Evolutionary conservation across 2,113 vertebrate species (phyloP), one percentile per base, ranked within the genome.

Genomic region (Macquaria australasica): DNA sequence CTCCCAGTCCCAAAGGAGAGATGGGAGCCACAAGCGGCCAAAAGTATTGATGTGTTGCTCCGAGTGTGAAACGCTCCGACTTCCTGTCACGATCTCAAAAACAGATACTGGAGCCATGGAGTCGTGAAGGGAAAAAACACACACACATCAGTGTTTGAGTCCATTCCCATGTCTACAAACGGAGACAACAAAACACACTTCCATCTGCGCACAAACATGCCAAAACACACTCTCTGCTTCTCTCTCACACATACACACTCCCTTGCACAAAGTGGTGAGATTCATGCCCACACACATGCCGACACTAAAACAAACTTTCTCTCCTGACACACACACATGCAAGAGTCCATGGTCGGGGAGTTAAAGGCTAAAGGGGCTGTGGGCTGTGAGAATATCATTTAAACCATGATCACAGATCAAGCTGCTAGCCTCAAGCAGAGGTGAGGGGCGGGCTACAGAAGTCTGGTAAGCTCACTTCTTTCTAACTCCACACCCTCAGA

Each of bases 21-120:
- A 77, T 18, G 18, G 79, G 84, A 93, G 80, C 60, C 43, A 43
- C 39, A 39, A 81, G 77, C 45, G 63, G 62, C 82, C 87, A 84
- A 89, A 90, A 90, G 64, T 34, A 78, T 31, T 67, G 73, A 88
- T 69, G 85, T 67, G 50, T 76, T 70, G 56, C 82, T 87, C 75
- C 28, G 39, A 85, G 82, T 69, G 55, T 64, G 83, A 91, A 92
- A 89, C 76, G 34, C 70, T 81, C 62, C 0, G 34, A 91, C 81
- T 92, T 93, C 89, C 91, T 90, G 90, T 91, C 77, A 77, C 50
- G 83, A 81, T 82, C 63, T 84, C 63, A 72, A 74, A 85, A 74
- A 72, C 74, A 87, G 79, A 88, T 77, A 81, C 56, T 31, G 67
- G 37, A 82, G 69, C 60, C 51, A 62, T 59, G 37, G 55, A 68